Conservation (phyloP, 2,797 vertebrate genomes). For the Siniperca scherzeri region DNA sequence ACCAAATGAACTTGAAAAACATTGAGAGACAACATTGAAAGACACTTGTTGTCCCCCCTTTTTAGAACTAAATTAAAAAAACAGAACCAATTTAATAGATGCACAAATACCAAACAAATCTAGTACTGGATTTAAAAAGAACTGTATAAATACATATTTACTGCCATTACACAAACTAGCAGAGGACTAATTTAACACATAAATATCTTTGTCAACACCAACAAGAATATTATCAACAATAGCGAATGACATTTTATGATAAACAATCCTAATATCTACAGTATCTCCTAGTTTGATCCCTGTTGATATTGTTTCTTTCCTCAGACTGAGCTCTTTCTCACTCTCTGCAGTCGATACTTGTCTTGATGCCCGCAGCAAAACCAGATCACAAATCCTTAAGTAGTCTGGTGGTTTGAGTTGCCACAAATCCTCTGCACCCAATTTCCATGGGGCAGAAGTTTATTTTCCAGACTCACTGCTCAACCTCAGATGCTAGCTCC, state of each 20-base stretch:
- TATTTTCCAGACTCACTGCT: constrained; percentile 61
- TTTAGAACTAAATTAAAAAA: neutral
- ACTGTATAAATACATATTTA: neutral
- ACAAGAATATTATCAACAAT: neutral
- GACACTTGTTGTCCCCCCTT: neutral
- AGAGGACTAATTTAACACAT: neutral
- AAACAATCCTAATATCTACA: neutral
- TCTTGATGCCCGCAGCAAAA: constrained; percentile 39
- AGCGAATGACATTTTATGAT: neutral
- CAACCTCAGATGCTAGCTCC: constrained; percentile 40
- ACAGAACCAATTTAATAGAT: neutral
- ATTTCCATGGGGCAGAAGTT: constrained; percentile 54
- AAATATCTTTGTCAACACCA: neutral
- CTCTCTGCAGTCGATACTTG: constrained; percentile 31
- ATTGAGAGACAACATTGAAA: neutral
- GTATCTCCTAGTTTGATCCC: neutral
- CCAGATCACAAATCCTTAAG: constrained; percentile 54
- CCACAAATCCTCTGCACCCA: constrained; percentile 56
- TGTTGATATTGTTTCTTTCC: neutral
- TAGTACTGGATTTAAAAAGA: neutral
- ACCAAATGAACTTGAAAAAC: neutral
- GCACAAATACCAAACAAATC: neutral
- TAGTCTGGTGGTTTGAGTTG: constrained; percentile 41
- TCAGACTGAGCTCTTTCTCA: neutral
- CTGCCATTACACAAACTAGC: neutral